phyloP scores from a whole-genome alignment of 2,888 invertebrate genomes.

The Drosophila paucipuncta region DNA sequence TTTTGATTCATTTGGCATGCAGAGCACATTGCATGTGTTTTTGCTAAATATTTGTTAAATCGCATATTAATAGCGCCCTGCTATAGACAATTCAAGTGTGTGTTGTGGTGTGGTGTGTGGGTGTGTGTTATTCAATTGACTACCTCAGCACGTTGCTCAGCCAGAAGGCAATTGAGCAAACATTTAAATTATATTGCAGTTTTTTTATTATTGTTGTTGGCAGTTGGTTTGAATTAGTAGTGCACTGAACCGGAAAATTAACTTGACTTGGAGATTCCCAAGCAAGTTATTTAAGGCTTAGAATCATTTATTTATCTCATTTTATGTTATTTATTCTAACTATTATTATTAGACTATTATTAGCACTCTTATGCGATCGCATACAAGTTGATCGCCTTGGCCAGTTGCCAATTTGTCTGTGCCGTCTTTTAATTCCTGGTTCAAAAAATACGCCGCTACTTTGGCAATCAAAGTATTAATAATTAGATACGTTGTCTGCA shows the following conservation, averaged over 20 bases:
- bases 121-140: slow-evolving; percentile 29
- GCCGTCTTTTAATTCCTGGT: slow-evolving; percentile 31
- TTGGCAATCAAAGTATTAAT: slow-evolving; percentile 69
- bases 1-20: slow-evolving; percentile 72
- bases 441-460: slow-evolving; percentile 38
- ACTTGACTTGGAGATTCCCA: too few species aligned
- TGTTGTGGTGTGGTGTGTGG: slow-evolving; percentile 3
- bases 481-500: slow-evolving; percentile 81
- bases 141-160: slow-evolving; percentile 15
- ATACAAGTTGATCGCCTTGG: slow-evolving; percentile 8
- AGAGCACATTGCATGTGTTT: slow-evolving; percentile 67
- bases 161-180: slow-evolving; percentile 1
- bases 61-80: slow-evolving; percentile 83
- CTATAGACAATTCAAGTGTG: slow-evolving; percentile 60
- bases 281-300: not conserved
- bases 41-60: slow-evolving; percentile 84
- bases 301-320: not conserved
- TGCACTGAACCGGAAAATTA: slow-evolving; percentile 40
- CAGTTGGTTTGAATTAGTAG: not conserved
- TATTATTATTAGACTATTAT: not conserved
- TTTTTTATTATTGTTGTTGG: slow-evolving; percentile 3
- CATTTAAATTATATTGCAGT: slow-evolving; percentile 27
- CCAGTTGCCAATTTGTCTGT: slow-evolving; percentile 22
- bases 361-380: not conserved
- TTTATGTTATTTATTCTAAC: not conserved